Evolutionary conservation across 2,888 invertebrate species (phyloP), one percentile per base, ranked within the genome.

Genomic region (Drosophila robusta): DNA sequence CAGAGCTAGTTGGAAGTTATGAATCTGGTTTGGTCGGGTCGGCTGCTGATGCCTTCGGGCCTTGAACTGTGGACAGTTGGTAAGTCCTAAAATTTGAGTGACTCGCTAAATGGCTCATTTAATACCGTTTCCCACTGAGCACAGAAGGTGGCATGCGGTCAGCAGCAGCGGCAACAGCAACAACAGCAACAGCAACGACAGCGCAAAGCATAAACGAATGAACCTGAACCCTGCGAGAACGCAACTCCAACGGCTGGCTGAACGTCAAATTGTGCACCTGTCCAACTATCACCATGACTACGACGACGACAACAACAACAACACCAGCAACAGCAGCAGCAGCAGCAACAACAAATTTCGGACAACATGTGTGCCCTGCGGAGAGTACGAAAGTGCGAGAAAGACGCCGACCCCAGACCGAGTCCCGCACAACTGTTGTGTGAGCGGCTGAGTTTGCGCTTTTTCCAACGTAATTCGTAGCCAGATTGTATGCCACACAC

Each of bases 211-310:
- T 49, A 73, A 82, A 83, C 82, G 87, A 83, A 83, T 83, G 87
- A 82, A 66, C 73, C 83, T 66, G 62, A 64, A 63, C 50, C 70
- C 69, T 60, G 55, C 45, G 16, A 50, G 60, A 58, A 56, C 55
- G 61, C 70, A 84, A 87, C 87, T 82, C 75, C 61, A 82, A 73
- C 80, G 82, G 65, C 87, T 87, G 81, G 50, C 74, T 68, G 75
- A 75, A 78, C 78, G 74, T 88, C 80, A 86, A 87, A 70, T 89
- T 87, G 78, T 90, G 90, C 90, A 90, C 90, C 90, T 90, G 90
- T 90, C 82, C 90, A 73, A 79, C 90, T 76, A 89, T 91, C 80
- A 75, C 88, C 90, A 89, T 90, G 90, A 80, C 90, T 81, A 90
- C 89, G 68, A 62, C 58, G 57, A 64, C n/a, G n/a, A n/a, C n/a